Percentiles rank a stretch among this genome's conserved stretches.
These are phyloP conservation scores for Caenorhabditis briggsae DNA, from an alignment of 1,140 invertebrate genomes.

Conservation along the genomic window DNA sequence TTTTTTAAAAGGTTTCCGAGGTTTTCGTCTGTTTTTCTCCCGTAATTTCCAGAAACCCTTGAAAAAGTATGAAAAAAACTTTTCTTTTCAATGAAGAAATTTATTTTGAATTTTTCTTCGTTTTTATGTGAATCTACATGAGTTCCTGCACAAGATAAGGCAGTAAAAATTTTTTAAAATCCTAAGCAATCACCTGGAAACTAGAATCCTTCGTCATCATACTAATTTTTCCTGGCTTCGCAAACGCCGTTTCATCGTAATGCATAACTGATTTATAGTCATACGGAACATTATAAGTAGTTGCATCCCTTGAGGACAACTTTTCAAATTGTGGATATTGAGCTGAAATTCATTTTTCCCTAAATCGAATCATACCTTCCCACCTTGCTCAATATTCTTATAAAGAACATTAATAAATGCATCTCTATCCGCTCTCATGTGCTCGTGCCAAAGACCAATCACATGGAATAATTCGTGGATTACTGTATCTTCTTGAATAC, in stretches of 20 bases:
- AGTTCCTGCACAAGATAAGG: too few relatives aligned
- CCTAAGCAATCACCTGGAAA: slow-evolving; percentile 68
- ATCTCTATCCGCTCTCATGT: slow-evolving; percentile 74
- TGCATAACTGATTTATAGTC: slow-evolving; percentile 76
- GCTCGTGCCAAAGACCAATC: slow-evolving; percentile 74
- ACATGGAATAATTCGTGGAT: slow-evolving; percentile 72
- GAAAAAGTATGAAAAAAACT: too few relatives aligned
- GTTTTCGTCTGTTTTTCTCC: too few relatives aligned
- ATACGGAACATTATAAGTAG: slow-evolving; percentile 73
- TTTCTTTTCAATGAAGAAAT: too few relatives aligned
- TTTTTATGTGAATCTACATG: too few relatives aligned
- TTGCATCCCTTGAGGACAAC: slow-evolving; percentile 67
- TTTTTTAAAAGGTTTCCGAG: too few relatives aligned
- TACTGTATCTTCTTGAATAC: slow-evolving; percentile 73
- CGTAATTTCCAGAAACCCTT: too few relatives aligned
- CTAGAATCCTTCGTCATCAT: slow-evolving; percentile 69
- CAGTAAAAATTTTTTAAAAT: background rate
- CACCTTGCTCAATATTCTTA: slow-evolving; percentile 74
- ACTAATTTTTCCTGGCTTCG: slow-evolving; percentile 63
- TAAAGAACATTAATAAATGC: slow-evolving; percentile 74
- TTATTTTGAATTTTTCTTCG: too few relatives aligned
- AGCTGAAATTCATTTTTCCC: slow-evolving; percentile 63
- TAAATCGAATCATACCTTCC: background rate
- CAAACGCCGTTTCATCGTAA: slow-evolving; percentile 73
- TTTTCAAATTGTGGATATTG: slow-evolving; percentile 75